phyloP scores from a whole-genome alignment of 2,113 vertebrate species.

The Paraplagusia blochii region DNA sequence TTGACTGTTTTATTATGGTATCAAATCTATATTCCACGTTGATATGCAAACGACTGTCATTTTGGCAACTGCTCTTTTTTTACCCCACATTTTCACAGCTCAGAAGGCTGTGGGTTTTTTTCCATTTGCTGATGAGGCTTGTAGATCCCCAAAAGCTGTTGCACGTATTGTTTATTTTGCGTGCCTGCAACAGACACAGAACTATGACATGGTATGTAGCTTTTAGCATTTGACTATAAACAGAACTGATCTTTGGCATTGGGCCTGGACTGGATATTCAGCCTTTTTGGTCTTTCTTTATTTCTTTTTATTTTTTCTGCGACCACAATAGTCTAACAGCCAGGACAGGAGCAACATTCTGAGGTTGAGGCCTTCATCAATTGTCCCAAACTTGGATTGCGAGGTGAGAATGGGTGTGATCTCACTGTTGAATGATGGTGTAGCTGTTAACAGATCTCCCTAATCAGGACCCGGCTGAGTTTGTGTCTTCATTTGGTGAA shows the following conservation, averaged over 20 bases:
- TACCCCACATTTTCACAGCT: slow-evolving; percentile 32
- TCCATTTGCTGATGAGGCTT: slow-evolving; percentile 8
- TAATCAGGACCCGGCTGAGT: slow-evolving; percentile 53
- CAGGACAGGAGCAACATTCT: slow-evolving; percentile 49
- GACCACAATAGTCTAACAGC: slow-evolving; percentile 15
- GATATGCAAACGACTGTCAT: not conserved
- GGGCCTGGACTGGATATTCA: slow-evolving; percentile 24
- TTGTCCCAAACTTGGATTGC: slow-evolving; percentile 8
- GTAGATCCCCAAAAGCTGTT: slow-evolving; percentile 8
- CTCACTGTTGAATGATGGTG: slow-evolving; percentile 51
- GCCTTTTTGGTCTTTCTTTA: not conserved
- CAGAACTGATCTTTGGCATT: slow-evolving; percentile 5
- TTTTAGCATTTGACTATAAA: slow-evolving; percentile 33
- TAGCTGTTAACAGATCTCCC: slow-evolving; percentile 35
- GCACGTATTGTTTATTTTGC: slow-evolving; percentile 41
- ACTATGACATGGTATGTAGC: slow-evolving; percentile 19
- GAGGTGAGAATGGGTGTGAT: slow-evolving; percentile 45
- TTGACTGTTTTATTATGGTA: not conserved
- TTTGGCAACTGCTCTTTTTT: slow-evolving; percentile 25
- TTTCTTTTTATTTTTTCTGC: not conserved
- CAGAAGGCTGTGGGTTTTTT: slow-evolving; percentile 13
- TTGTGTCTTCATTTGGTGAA: slow-evolving; percentile 47
- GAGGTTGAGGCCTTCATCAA: slow-evolving; percentile 13
- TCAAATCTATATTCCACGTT: slow-evolving; percentile 24
- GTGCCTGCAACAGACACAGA: slow-evolving; percentile 37